phyloP scores from a whole-genome alignment of 2,113 vertebrate genomes.

The Tretioscincus oriximinensis region DNA sequence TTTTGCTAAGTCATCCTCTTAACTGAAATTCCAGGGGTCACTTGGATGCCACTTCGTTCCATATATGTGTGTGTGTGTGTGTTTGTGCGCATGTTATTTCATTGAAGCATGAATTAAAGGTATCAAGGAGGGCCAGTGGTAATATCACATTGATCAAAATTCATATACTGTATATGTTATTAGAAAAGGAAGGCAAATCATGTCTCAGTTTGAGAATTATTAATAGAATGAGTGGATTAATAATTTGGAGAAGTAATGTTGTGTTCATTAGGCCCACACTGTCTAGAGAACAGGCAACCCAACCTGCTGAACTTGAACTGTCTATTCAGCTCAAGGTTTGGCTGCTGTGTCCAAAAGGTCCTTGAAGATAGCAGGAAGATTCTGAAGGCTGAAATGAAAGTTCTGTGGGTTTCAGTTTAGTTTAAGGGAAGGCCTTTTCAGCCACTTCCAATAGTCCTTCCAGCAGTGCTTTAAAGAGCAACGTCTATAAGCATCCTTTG shows the following conservation, averaged over 20 bases:
- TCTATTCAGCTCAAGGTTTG: no score
- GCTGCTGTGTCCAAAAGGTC: no score
- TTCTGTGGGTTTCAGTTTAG: no score
- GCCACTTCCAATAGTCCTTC: no score
- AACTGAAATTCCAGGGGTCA: slow-evolving; percentile 16
- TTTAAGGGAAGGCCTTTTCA: no score
- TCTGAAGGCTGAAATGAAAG: no score
- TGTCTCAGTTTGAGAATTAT: background rate
- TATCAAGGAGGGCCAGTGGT: background rate
- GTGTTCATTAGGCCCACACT: background rate
- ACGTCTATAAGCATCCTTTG: no score
- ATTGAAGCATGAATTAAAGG: slow-evolving; percentile 25
- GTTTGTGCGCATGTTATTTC: background rate
- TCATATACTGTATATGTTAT: slow-evolving; percentile 4
- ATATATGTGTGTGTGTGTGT: background rate
- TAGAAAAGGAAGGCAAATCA: slow-evolving; percentile 12
- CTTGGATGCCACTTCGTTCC: slow-evolving; percentile 7
- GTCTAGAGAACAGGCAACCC: no score
- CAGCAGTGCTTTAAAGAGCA: no score
- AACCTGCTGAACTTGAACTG: no score
- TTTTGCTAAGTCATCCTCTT: slow-evolving; percentile 30
- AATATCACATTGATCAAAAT: background rate
- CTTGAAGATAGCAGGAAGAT: no score
- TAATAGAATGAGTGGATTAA: slow-evolving; percentile 1
- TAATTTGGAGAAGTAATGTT: background rate